Evolutionary conservation across 2,888 invertebrate species (phyloP).

Genomic region (Drosophila aldrichi): DNA sequence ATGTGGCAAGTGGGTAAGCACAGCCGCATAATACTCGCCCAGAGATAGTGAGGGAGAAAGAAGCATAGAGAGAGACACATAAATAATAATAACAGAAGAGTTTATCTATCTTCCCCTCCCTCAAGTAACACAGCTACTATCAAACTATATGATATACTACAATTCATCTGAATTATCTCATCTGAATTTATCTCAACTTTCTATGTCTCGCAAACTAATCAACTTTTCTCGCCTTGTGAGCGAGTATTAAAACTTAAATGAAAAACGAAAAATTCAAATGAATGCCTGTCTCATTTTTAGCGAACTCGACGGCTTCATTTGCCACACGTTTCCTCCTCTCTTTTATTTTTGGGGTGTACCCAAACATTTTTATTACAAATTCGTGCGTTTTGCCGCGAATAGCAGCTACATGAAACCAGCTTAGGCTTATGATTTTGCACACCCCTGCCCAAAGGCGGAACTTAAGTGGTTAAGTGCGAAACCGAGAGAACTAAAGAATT

Average conservation of each 20-base stretch:
- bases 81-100: no score
- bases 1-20: neutral
- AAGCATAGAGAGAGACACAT: neutral
- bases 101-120: no score
- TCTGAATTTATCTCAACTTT: neutral
- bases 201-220: neutral
- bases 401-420: constrained; percentile 52
- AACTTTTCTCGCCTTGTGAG: neutral
- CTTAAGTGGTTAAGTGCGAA: constrained; percentile 1
- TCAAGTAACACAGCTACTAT: no score
- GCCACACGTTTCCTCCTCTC: constrained; percentile 50
- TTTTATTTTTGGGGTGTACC: constrained; percentile 48
- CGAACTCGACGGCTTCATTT: constrained; percentile 36
- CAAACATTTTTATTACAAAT: constrained; percentile 81
- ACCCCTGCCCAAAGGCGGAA: constrained; percentile 1
- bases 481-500: neutral
- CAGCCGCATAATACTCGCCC: neutral
- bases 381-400: constrained; percentile 81
- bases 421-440: constrained; percentile 26
- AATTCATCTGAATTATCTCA: no score
- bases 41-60: neutral
- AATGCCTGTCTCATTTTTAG: constrained; percentile 53
- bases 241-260: constrained; percentile 7
- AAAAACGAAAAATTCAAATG: constrained; percentile 39
- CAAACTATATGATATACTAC: no score